These are phyloP conservation scores for Aegypius monachus DNA, from an alignment of 2,113 vertebrate species.

Conservation along the genomic window DNA sequence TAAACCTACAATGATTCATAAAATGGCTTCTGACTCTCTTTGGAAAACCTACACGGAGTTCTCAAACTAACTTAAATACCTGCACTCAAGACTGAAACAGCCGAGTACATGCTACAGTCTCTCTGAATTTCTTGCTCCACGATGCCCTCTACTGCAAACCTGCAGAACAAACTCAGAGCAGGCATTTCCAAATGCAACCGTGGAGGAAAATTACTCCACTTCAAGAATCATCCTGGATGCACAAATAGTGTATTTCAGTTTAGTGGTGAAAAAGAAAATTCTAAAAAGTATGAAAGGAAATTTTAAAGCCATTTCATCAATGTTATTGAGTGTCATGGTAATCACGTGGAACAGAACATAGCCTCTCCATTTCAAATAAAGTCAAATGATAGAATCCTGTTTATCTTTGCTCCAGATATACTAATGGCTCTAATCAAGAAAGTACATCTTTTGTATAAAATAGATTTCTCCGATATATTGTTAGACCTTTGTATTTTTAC, in stretches of 20 bases:
- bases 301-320: neutral
- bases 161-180: neutral
- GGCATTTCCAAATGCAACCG: neutral
- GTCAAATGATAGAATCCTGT: neutral
- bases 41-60: neutral
- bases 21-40: neutral
- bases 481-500: neutral
- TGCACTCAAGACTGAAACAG: neutral
- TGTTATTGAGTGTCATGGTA: neutral
- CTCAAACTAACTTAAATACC: neutral
- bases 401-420: neutral
- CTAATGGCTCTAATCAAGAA: neutral
- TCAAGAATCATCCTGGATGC: neutral
- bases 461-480: neutral
- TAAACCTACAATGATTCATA: neutral
- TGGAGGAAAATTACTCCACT: neutral
- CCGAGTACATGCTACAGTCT: fast-evolving
- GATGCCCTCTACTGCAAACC: neutral
- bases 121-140: neutral
- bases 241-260: neutral
- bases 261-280: neutral
- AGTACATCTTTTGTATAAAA: neutral
- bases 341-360: neutral
- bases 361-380: neutral
- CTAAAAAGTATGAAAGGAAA: neutral